Percentiles rank a stretch among this genome's conserved stretches.
Conservation (phyloP, 1,140 invertebrate species). For the Hypothenemus hampei region DNA sequence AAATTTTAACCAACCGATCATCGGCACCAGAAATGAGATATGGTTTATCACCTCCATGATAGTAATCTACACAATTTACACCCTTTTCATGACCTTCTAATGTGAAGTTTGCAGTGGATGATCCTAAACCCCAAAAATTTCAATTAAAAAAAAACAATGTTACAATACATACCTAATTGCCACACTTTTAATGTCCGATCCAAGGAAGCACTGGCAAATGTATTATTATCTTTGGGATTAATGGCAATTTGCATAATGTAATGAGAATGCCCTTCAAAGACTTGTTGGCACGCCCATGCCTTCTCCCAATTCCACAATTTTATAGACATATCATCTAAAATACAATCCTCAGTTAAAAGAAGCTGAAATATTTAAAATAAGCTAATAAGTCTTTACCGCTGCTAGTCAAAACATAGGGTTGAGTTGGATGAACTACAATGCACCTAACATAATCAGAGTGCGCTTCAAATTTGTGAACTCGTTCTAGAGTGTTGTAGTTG, state of each 20-base stretch:
- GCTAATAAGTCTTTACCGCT: slow-evolving; percentile 65
- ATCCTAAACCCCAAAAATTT: slow-evolving; percentile 56
- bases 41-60: slow-evolving; percentile 97
- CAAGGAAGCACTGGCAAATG: slow-evolving; percentile 97
- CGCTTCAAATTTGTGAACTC: slow-evolving; percentile 94
- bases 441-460: slow-evolving; percentile 97
- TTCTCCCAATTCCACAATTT: slow-evolving; percentile 99
- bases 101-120: slow-evolving; percentile 95
- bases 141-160: neutral
- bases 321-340: slow-evolving; percentile 96
- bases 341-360: too few relatives aligned
- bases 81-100: slow-evolving; percentile 98
- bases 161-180: slow-evolving; percentile 32
- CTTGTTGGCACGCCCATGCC: slow-evolving; percentile 93
- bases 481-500: slow-evolving; percentile 98
- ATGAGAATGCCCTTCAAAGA: slow-evolving; percentile 97
- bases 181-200: slow-evolving; percentile 93
- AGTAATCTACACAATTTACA: slow-evolving; percentile 99
- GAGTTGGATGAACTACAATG: slow-evolving; percentile 95
- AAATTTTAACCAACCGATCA: slow-evolving; percentile 96
- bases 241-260: slow-evolving; percentile 99
- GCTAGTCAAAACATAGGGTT: slow-evolving; percentile 93
- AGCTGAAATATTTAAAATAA: slow-evolving; percentile 3
- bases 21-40: slow-evolving; percentile 99
- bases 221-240: slow-evolving; percentile 99